Evolutionary conservation across 2,113 vertebrate genomes (phyloP).

Genomic region (Pteruthius melanotis): DNA sequence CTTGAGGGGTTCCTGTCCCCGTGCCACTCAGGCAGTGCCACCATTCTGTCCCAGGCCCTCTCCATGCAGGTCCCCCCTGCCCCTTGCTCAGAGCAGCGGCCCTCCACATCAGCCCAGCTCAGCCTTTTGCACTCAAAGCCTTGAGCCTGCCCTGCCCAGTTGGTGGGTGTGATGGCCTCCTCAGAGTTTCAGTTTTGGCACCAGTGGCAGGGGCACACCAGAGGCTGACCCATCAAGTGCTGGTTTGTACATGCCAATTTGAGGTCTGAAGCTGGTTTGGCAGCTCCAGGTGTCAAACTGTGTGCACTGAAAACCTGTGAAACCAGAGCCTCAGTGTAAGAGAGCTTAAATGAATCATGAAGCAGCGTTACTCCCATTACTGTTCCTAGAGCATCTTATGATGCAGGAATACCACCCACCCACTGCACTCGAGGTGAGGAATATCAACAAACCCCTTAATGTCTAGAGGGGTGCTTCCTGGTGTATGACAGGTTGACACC

Average conservation of each 20-base stretch:
- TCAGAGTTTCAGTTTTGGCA: rapidly evolving
- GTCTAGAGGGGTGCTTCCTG: constrained; percentile 1
- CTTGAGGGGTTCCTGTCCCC: background rate
- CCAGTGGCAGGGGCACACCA: background rate
- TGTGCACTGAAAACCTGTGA: background rate
- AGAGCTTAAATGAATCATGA: background rate
- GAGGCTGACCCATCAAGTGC: background rate
- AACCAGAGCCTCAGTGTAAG: background rate
- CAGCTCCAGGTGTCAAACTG: background rate
- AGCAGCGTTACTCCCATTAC: rapidly evolving
- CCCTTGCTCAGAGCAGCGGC: rapidly evolving
- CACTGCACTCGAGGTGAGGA: background rate
- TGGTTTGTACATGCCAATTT: background rate
- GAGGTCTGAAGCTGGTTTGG: background rate
- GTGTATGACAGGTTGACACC: background rate
- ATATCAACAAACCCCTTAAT: background rate
- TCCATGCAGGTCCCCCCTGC: rapidly evolving
- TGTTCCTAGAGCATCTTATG: background rate
- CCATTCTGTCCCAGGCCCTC: rapidly evolving
- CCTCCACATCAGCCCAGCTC: background rate
- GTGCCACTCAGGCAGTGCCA: background rate
- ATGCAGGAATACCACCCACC: background rate
- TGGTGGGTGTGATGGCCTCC: background rate
- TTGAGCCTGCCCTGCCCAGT: background rate
- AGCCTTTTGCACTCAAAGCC: background rate